phyloP scores from a whole-genome alignment of 2,888 invertebrate genomes.

The Ormyrus nitidulus region DNA sequence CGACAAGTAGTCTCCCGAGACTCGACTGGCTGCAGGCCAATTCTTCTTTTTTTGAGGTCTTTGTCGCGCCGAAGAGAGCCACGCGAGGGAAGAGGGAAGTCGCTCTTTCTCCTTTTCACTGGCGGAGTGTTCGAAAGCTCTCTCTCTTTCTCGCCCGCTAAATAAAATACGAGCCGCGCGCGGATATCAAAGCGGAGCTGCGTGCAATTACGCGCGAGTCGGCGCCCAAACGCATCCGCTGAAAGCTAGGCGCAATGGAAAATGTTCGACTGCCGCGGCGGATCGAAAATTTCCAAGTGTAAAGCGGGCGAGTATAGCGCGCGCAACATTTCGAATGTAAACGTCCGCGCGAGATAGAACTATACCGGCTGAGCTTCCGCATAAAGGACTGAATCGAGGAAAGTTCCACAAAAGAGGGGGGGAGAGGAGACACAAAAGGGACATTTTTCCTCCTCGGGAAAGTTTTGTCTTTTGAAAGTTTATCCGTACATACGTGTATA shows the following conservation, averaged over 20 bases:
- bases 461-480: background rate
- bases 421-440: background rate
- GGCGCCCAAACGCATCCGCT: background rate
- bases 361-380: background rate
- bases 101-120: background rate
- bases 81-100: background rate
- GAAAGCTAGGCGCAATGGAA: background rate
- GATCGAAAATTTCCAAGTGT: background rate
- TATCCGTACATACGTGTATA: background rate
- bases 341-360: background rate
- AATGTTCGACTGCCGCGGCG: background rate
- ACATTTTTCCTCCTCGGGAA: background rate
- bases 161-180: background rate
- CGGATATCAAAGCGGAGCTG: too few species aligned
- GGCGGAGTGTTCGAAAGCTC: background rate
- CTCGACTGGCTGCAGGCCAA: constrained; percentile 6
- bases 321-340: background rate
- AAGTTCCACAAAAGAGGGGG: background rate
- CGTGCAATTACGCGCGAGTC: too few species aligned
- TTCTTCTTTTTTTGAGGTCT: background rate
- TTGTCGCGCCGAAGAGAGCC: background rate
- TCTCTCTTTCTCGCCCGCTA: background rate
- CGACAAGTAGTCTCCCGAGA: constrained; percentile 9
- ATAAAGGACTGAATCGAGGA: constrained; percentile 9
- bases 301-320: background rate